Evolutionary conservation across 2,797 vertebrate species (phyloP).

Genomic region (Hippoglossus hippoglossus): DNA sequence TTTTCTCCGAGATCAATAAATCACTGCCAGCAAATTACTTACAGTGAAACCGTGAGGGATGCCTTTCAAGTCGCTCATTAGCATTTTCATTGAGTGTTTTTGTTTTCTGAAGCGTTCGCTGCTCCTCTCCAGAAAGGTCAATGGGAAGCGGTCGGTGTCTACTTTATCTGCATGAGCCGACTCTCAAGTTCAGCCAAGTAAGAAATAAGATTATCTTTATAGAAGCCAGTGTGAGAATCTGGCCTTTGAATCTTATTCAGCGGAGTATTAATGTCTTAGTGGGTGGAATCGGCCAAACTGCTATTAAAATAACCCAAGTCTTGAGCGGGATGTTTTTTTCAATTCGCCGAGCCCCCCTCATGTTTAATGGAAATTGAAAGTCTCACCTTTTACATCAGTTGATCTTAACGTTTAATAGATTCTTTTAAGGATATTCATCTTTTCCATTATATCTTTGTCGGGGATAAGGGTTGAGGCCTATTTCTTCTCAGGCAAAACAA

Average conservation of each 20-base stretch:
- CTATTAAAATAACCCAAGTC: conserved; percentile 76
- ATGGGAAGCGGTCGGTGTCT: conserved; percentile 77
- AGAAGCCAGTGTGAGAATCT: conserved; percentile 73
- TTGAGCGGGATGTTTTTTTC: conserved; percentile 71
- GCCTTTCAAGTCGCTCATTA: conserved; percentile 74
- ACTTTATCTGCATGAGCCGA: conserved; percentile 80
- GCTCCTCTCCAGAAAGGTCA: conserved; percentile 81
- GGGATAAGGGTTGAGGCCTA: conserved; percentile 66
- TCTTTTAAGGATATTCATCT: conserved; percentile 77
- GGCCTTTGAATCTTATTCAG: conserved; percentile 80
- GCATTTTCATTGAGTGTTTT: conserved; percentile 83
- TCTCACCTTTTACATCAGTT: conserved; percentile 74
- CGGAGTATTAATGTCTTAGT: conserved; percentile 74
- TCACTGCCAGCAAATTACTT: conserved; percentile 67
- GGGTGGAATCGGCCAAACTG: conserved; percentile 72
- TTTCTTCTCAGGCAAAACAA: conserved; percentile 69
- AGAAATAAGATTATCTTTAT: conserved; percentile 83
- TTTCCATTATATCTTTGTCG: conserved; percentile 73
- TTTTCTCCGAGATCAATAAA: conserved; percentile 67
- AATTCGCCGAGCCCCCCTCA: conserved; percentile 62
- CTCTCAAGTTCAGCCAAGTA: conserved; percentile 82
- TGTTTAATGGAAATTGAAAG: conserved; percentile 78
- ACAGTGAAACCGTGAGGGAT: conserved; percentile 62
- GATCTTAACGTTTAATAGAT: conserved; percentile 81
- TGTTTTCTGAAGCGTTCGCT: conserved; percentile 75